Conservation (phyloP, 2,797 vertebrate species). For the Pristis pectinata region DNA sequence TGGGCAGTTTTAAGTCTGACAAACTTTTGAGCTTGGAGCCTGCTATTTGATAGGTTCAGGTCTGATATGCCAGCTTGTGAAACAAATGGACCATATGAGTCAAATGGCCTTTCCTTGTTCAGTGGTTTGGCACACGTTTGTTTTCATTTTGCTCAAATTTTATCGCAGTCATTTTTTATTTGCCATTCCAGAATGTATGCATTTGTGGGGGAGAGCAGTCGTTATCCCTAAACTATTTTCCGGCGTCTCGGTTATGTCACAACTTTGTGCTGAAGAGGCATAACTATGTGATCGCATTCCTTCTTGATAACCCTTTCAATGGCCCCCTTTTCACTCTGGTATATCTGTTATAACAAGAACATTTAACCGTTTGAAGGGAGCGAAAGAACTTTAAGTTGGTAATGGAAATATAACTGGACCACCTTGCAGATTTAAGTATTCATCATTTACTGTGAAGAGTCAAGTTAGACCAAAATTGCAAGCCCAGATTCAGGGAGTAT, state of each 20-base stretch:
- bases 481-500: too few relatives aligned
- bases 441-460: background rate
- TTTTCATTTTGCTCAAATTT: background rate
- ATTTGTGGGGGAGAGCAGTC: background rate
- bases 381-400: too few relatives aligned
- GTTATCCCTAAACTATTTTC: background rate
- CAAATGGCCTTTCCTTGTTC: background rate
- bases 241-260: background rate
- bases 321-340: background rate
- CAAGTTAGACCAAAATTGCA: background rate
- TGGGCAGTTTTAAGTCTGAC: background rate
- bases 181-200: too few relatives aligned
- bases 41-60: background rate
- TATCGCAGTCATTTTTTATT: background rate
- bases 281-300: background rate
- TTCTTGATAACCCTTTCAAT: background rate
- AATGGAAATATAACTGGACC: background rate
- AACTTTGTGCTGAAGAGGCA: background rate
- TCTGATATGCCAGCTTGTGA: background rate
- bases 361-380: background rate
- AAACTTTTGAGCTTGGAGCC: background rate
- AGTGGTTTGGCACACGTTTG: background rate
- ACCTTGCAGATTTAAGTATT: background rate
- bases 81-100: background rate
- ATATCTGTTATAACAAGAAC: background rate